Evolutionary conservation across 2,113 vertebrate genomes (phyloP).

Genomic region (Ictalurus furcatus): DNA sequence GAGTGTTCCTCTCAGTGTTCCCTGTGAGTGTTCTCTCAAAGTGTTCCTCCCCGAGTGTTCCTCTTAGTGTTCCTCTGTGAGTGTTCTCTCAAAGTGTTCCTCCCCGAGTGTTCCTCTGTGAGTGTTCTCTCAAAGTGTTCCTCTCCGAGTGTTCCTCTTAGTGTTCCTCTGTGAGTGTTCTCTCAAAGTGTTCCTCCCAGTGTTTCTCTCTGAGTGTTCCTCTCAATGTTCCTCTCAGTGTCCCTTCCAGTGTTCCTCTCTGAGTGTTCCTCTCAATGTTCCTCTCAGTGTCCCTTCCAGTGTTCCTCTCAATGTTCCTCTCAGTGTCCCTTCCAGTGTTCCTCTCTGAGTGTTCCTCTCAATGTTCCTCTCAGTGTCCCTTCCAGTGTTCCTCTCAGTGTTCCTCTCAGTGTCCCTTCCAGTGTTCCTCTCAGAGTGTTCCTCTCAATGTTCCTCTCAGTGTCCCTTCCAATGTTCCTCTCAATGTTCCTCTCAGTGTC

Average conservation of each 20-base stretch:
- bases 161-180: not conserved
- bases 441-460: not conserved
- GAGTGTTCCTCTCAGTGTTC: not conserved
- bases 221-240: not conserved
- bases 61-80: not conserved
- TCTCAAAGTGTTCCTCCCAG: not conserved
- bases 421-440: not conserved
- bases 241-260: not conserved
- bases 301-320: not conserved
- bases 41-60: not conserved
- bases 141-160: not conserved
- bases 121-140: not conserved
- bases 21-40: not conserved
- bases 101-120: not conserved
- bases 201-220: too few relatives aligned
- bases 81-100: not conserved
- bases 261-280: not conserved
- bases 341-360: not conserved
- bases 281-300: not conserved
- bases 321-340: not conserved
- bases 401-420: not conserved
- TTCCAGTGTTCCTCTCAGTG: too few relatives aligned
- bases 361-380: not conserved
- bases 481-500: not conserved
- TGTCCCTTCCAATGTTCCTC: too few relatives aligned